Conservation (phyloP, 2,888 invertebrate species). For the Nephrotoma appendiculata region DNA sequence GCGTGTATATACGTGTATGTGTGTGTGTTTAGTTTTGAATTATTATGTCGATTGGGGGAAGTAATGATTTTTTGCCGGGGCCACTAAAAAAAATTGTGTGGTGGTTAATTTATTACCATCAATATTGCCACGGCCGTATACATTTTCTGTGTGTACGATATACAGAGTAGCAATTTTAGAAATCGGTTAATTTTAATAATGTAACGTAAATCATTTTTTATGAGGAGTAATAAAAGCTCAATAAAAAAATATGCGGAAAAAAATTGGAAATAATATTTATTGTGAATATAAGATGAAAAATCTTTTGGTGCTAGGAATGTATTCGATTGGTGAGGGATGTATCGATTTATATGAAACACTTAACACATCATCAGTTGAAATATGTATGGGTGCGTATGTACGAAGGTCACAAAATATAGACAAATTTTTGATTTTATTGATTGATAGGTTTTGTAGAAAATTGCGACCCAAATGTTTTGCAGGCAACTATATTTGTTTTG, state of each 20-base stretch:
- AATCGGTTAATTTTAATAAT: neutral
- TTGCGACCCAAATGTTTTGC: too few relatives aligned
- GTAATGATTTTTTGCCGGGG: neutral
- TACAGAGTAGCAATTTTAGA: neutral
- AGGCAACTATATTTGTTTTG: too few relatives aligned
- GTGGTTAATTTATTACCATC: neutral
- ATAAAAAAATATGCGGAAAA: neutral
- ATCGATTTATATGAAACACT: neutral
- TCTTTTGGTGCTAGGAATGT: neutral
- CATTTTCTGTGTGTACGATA: neutral
- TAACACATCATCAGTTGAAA: neutral
- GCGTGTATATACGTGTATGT: neutral
- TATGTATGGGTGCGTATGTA: too few relatives aligned
- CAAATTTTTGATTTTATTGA: too few relatives aligned
- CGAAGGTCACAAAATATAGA: too few relatives aligned
- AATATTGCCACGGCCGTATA: neutral
- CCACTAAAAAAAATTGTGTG: neutral
- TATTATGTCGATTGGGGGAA: neutral
- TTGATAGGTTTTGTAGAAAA: too few relatives aligned
- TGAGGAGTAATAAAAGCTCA: neutral
- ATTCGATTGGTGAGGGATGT: neutral
- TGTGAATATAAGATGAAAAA: neutral
- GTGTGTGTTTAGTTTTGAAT: neutral
- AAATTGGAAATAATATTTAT: neutral
- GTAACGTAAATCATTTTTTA: neutral